Evolutionary conservation across 1,140 invertebrate species (phyloP).

Genomic region (Ptiloglossa arizonensis): DNA sequence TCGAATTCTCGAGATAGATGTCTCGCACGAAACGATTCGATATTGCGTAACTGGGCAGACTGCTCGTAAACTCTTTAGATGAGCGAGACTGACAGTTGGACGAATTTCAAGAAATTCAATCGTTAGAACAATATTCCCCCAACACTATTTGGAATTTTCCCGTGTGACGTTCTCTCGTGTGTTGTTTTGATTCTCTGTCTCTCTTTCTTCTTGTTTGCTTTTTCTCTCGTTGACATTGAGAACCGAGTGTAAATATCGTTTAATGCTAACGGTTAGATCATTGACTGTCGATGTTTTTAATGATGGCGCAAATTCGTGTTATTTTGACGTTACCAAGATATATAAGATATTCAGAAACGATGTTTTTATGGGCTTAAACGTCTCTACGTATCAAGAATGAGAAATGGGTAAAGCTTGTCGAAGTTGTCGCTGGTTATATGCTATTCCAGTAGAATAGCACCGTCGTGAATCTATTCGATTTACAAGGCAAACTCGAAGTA

Average conservation of each 20-base stretch:
- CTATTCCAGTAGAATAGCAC: too few species aligned
- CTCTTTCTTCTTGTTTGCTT: neutral
- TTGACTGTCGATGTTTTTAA: neutral
- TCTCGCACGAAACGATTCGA: neutral
- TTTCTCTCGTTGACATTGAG: conserved; percentile 8
- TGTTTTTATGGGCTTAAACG: too few species aligned
- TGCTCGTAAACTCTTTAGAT: neutral
- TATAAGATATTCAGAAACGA: too few species aligned
- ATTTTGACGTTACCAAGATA: too few species aligned
- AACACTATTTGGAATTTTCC: conserved; percentile 15
- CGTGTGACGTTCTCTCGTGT: neutral
- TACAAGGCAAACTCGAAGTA: too few species aligned
- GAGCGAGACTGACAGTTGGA: conserved; percentile 34
- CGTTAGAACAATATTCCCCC: neutral
- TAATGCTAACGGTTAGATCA: conserved; percentile 4
- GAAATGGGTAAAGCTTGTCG: too few species aligned
- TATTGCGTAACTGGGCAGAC: conserved; percentile 22
- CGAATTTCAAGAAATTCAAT: conserved; percentile 39
- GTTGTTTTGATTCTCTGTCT: neutral
- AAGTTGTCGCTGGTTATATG: too few species aligned
- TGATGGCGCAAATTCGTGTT: too few species aligned
- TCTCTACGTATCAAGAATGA: too few species aligned
- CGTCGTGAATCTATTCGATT: too few species aligned
- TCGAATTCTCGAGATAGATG: neutral
- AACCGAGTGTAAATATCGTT: conserved; percentile 31